Percentiles rank a stretch among this genome's conserved stretches.
Evolutionary conservation across 2,888 invertebrate genomes (phyloP).

Genomic region (Baccha elongata): DNA sequence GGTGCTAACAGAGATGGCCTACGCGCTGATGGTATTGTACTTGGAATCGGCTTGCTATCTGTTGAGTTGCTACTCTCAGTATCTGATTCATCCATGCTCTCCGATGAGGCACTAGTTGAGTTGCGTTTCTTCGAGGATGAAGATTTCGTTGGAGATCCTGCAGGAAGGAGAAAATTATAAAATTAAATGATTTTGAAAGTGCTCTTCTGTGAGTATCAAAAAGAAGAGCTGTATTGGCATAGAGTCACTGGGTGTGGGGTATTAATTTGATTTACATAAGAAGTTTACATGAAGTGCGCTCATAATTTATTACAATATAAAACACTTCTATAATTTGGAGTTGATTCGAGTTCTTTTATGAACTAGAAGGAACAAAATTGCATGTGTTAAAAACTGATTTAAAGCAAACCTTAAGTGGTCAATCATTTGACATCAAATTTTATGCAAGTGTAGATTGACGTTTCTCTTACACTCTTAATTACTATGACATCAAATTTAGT

Average conservation of each 20-base stretch:
- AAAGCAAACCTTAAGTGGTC: too few species aligned
- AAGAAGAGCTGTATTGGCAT: background rate
- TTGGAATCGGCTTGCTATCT: slow-evolving; percentile 82
- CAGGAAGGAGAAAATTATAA: background rate
- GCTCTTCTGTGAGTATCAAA: slow-evolving; percentile 9
- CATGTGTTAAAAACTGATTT: too few species aligned
- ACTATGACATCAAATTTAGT: too few species aligned
- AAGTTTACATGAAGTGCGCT: slow-evolving; percentile 12
- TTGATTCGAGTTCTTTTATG: slow-evolving; percentile 4
- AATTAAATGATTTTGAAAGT: slow-evolving; percentile 62
- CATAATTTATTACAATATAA: slow-evolving; percentile 35
- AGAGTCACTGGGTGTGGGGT: background rate
- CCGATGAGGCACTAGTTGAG: slow-evolving; percentile 82
- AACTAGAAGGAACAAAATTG: background rate
- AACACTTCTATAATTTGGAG: slow-evolving; percentile 8
- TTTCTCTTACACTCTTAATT: too few species aligned
- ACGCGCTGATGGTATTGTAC: slow-evolving; percentile 82
- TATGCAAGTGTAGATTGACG: too few species aligned
- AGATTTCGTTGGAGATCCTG: slow-evolving; percentile 80
- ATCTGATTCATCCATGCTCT: slow-evolving; percentile 85
- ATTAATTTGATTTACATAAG: slow-evolving; percentile 11
- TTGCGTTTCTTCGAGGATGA: slow-evolving; percentile 77
- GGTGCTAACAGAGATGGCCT: slow-evolving; percentile 83
- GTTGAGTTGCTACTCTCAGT: slow-evolving; percentile 82
- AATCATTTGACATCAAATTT: too few species aligned